Evolutionary conservation across 2,888 invertebrate species (phyloP).

Genomic region (Muscina levida): DNA sequence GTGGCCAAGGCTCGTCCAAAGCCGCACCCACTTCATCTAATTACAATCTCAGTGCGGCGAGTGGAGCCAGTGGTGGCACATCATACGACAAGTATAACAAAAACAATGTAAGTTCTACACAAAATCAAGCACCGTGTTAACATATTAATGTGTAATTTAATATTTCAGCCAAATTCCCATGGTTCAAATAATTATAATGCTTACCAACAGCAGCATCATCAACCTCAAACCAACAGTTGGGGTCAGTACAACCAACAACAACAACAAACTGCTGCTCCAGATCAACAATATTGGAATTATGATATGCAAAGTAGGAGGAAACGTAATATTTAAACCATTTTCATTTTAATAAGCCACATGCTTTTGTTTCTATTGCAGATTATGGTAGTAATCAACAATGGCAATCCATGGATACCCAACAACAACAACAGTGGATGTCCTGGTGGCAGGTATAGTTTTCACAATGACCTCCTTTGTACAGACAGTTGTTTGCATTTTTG

Average conservation of each 20-base stretch:
- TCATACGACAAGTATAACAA: slow-evolving; percentile 69
- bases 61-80: slow-evolving; percentile 61
- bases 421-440: slow-evolving; percentile 79
- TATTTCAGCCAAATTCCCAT: slow-evolving; percentile 23
- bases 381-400: slow-evolving; percentile 76
- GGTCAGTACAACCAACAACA: slow-evolving; percentile 69
- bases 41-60: slow-evolving; percentile 71
- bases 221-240: slow-evolving; percentile 68
- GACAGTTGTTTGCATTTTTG: neutral
- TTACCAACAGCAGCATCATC: slow-evolving; percentile 61
- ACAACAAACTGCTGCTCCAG: slow-evolving; percentile 67
- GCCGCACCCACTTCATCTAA: slow-evolving; percentile 70
- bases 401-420: slow-evolving; percentile 76
- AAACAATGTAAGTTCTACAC: slow-evolving; percentile 45
- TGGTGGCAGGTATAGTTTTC: slow-evolving; percentile 77
- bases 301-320: slow-evolving; percentile 75
- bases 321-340: neutral
- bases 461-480: neutral
- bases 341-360: no score
- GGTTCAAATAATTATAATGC: slow-evolving; percentile 33
- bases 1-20: slow-evolving; percentile 79
- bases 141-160: slow-evolving; percentile 69
- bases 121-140: slow-evolving; percentile 74
- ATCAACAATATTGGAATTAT: slow-evolving; percentile 76
- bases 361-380: slow-evolving; percentile 65